These are phyloP conservation scores for Cuniculus paca DNA, from an alignment of 2,797 vertebrate species.

Conservation along the genomic window DNA sequence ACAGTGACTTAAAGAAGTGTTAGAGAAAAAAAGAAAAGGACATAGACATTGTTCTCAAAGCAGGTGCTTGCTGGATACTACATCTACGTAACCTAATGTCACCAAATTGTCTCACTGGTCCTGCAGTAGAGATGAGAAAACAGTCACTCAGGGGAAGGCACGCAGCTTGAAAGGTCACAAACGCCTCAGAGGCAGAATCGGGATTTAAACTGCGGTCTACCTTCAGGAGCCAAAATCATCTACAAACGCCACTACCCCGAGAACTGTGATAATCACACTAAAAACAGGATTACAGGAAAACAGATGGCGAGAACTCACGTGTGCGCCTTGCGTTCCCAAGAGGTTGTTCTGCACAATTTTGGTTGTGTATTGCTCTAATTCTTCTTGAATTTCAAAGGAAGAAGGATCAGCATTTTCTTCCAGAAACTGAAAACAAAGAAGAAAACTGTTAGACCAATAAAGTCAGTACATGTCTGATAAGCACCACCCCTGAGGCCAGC, in stretches of 20 bases:
- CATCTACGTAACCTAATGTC: background rate
- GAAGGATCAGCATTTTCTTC: conserved; percentile 88
- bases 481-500: background rate
- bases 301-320: conserved; percentile 85
- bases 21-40: background rate
- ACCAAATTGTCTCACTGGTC: background rate
- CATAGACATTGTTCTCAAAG: background rate
- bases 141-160: background rate
- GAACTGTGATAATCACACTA: background rate
- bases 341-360: conserved; percentile 87
- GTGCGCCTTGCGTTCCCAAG: conserved; percentile 74
- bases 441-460: background rate
- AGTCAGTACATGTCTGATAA: accelerated
- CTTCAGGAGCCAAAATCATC: background rate
- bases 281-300: background rate
- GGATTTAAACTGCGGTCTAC: background rate
- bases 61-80: background rate
- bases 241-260: background rate
- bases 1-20: background rate
- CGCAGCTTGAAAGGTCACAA: background rate
- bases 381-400: conserved; percentile 90
- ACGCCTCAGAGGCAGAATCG: background rate
- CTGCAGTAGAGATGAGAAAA: background rate
- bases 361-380: conserved; percentile 86
- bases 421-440: conserved; percentile 87